Evolutionary conservation across 2,888 invertebrate species (phyloP), one percentile per base, ranked within the genome.

Genomic region (Sphaerophoria rueppellii): DNA sequence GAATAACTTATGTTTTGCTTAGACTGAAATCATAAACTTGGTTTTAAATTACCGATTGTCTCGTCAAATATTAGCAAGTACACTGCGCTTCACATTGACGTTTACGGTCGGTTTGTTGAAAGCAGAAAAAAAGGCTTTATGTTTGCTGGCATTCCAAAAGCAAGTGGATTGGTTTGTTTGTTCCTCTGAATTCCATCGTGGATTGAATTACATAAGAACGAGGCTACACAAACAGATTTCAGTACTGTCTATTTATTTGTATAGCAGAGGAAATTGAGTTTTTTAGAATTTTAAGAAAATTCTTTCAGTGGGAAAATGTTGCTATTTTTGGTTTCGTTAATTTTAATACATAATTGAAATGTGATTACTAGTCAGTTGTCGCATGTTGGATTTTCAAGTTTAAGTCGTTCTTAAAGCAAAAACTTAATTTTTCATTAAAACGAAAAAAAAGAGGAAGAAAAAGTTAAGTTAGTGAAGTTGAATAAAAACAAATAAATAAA

Each of bases 1-100:
- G 24, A 2, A 24, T 1, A 24, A 58, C 37, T 37, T 58, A 32
- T 43, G 24, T 60, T 72, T 54, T 57, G 69, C 73, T 67, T 67
- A 9, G 63, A 60, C 12, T 55, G 67, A 76, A 72, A 46, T 35
- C 57, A 76, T 52, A 80, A 75, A 85, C 37, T 50, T 43, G 67
- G 48, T 71, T 24, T 24, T 37, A 81, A 82, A 79, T 75, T 74
- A 61, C 55, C 48, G 81, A 24, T 24, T 24, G 24, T 85, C 81
- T 73, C 76, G 81, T 61, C 81, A 60, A 24, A 24, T 24, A 24
- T 24, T 24, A 24, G 24, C 24, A 1, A 24, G 24, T 24, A 24
- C 24, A 2, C 24, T 24, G 24, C 24, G 24, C 24, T 1, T 24
- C 24, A 24, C 24, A 4, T 16, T 77, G 73, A 58, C 37, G 70